Evolutionary conservation across 53 echinoderm and acorn worm genomes (phyloP), one percentile per base, ranked within the genome.

Genomic region (Arbacia lixula): DNA sequence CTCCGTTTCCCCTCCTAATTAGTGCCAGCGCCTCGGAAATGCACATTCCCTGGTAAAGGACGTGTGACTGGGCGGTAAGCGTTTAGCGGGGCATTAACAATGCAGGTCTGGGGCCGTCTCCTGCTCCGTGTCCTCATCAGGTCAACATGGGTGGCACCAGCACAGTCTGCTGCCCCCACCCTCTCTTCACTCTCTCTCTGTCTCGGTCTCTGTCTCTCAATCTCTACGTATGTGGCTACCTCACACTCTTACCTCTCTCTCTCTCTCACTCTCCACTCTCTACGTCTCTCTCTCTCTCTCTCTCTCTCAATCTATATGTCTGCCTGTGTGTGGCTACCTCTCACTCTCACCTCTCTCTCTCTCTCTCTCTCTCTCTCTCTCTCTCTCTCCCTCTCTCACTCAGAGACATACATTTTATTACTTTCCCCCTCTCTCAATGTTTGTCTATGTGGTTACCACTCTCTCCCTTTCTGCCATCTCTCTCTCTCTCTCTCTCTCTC

Each of bases 21-120:
- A 77, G 78, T 39, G 43, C 43, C 57, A 77, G 78, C 78, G 56
- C 55, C 60, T 77, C 57, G 78, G 78, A 77, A 77, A 77, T 77
- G 78, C 56, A 36, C 39, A 77, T 77, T 77, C 78, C 34, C 38
- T 58, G 22, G 57, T 40, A 77, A 55, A 77, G 78, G 78, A 77
- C 60, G 78, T 77, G 57, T 77, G 78, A 77, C 38, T 77, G 25
- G 2, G 12, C 6, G 17, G 38, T 58, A 77, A 39, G 32, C 60
- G 60, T 77, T 77, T 77, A 77, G 38, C 60, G 39, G 22, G n/a
- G 78, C 56, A 58, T 77, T 58, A 58, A 77, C 37, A 14, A 56
- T 37, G 27, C 78, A 57, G 78, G 41, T 58, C 38, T 14, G 3
- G 36, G 21, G 46, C 46, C 6, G 46, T 14, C 46, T 10, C 8